A percentile compares a stretch with the other conserved stretches of the same genome.
Evolutionary conservation across 2,797 vertebrate species (phyloP).

Genomic region (Serranus cabrilla): DNA sequence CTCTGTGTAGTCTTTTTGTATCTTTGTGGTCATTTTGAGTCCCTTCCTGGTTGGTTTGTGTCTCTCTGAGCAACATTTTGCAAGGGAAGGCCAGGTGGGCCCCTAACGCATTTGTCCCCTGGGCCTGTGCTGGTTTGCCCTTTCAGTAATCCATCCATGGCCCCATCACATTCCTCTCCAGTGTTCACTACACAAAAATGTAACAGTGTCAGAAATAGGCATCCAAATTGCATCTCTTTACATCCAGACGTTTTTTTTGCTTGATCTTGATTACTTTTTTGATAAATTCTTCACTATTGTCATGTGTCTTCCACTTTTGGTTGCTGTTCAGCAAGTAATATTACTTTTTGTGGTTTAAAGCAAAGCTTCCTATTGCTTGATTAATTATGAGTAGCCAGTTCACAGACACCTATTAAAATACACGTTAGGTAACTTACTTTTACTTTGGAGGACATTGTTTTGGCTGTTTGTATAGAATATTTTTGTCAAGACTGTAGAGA

Average conservation of each 20-base stretch:
- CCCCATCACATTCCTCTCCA: slow-evolving; percentile 3
- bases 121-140: too few relatives aligned
- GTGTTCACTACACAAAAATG: background rate
- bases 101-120: too few relatives aligned
- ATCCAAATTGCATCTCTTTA: too few relatives aligned
- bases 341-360: background rate
- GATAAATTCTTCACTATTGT: background rate
- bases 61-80: too few relatives aligned
- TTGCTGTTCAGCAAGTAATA: slow-evolving; percentile 1
- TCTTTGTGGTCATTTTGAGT: too few relatives aligned
- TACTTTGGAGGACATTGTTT: background rate
- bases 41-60: too few relatives aligned
- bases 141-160: too few relatives aligned
- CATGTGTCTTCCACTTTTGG: background rate
- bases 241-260: background rate
- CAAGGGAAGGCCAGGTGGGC: too few relatives aligned
- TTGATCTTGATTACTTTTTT: too few relatives aligned
- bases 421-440: background rate
- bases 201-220: too few relatives aligned
- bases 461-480: background rate
- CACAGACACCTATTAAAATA: background rate
- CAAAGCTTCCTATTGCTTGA: background rate
- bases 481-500: background rate
- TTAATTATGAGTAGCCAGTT: background rate
- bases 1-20: too few relatives aligned